Conservation (phyloP, 2,888 invertebrate genomes). For the Mimachlamys varia region DNA sequence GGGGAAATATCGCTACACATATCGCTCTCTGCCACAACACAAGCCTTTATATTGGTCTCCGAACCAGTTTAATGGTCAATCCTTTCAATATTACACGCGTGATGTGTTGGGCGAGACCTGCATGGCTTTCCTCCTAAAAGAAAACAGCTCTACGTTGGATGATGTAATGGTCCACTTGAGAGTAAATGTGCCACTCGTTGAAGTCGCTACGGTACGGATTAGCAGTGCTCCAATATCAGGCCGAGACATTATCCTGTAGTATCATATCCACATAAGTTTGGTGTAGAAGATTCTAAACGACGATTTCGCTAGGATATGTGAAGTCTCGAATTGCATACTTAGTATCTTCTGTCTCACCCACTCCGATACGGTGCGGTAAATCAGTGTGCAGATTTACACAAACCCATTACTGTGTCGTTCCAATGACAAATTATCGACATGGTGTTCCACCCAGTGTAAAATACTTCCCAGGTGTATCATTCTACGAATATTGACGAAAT, state of each 20-base stretch:
- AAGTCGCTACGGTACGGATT: background rate
- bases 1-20: too few species aligned
- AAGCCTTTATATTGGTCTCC: too few species aligned
- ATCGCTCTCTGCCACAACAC: too few species aligned
- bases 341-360: background rate
- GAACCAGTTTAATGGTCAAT: too few species aligned
- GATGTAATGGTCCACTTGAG: background rate
- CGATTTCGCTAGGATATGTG: background rate
- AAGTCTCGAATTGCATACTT: background rate
- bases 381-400: background rate
- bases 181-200: background rate
- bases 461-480: background rate
- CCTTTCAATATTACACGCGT: background rate
- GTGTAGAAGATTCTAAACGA: background rate
- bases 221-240: background rate
- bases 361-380: background rate
- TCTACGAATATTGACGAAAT: background rate
- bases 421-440: background rate
- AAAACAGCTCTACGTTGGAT: background rate
- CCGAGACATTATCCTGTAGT: background rate
- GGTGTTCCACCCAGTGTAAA: background rate
- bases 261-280: background rate
- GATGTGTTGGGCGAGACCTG: background rate
- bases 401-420: background rate
- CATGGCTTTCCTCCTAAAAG: background rate